Evolutionary conservation across 2,797 vertebrate genomes (phyloP).

Genomic region (Semotilus atromaculatus): DNA sequence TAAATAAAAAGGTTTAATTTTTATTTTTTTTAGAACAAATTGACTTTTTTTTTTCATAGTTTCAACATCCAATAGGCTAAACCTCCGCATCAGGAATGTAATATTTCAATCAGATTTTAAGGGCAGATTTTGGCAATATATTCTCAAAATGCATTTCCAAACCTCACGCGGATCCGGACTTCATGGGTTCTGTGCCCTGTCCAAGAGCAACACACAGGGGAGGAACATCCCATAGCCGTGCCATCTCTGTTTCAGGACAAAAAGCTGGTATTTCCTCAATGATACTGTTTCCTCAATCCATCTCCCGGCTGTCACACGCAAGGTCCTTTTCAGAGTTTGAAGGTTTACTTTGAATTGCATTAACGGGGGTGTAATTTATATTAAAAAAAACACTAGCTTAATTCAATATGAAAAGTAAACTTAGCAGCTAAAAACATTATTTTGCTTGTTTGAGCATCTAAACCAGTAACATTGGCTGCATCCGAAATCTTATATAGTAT

Average conservation of each 20-base stretch:
- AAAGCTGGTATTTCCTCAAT: neutral
- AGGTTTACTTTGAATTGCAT: neutral
- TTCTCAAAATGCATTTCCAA: neutral
- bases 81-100: neutral
- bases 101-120: neutral
- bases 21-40: neutral
- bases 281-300: neutral
- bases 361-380: neutral
- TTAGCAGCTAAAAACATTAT: too few relatives aligned
- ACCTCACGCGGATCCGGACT: neutral
- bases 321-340: neutral
- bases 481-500: too few relatives aligned
- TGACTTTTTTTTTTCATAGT: neutral
- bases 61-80: neutral
- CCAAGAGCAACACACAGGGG: neutral
- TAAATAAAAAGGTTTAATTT: too few relatives aligned
- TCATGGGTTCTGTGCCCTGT: neutral
- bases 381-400: neutral
- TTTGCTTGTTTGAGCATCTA: too few relatives aligned
- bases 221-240: neutral
- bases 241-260: constrained; percentile 2
- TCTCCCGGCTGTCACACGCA: neutral
- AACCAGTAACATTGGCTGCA: too few relatives aligned
- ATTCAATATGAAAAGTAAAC: too few relatives aligned
- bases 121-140: neutral